Conservation (phyloP, 2,888 invertebrate species). For the Meandrusa payeni region DNA sequence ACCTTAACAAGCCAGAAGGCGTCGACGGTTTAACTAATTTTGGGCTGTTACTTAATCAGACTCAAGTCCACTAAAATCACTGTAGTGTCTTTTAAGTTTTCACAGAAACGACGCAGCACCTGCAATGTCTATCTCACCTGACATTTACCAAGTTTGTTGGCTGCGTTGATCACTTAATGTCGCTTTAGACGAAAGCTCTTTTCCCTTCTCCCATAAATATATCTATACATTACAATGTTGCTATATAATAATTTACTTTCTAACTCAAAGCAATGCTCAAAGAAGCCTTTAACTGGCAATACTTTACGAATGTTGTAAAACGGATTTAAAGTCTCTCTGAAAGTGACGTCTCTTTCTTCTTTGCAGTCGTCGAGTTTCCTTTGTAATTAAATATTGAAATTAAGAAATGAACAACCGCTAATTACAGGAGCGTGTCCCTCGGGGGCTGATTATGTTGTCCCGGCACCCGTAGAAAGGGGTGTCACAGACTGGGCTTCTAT, state of each 20-base stretch:
- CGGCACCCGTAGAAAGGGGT: constrained; percentile 71
- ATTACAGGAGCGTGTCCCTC: constrained; percentile 80
- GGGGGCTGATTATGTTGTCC: constrained; percentile 75
- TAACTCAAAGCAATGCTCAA: constrained; percentile 43
- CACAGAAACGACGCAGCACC: no score
- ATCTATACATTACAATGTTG: no score
- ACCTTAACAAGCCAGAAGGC: no score
- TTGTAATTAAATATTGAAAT: constrained; percentile 83
- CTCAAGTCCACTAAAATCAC: no score
- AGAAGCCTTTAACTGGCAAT: constrained; percentile 60
- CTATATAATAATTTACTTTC: constrained; percentile 12
- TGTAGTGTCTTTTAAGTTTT: no score
- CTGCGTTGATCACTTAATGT: no score
- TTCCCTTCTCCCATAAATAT: no score
- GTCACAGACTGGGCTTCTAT: constrained; percentile 53
- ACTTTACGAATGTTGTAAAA: constrained; percentile 69
- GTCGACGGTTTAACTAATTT: no score
- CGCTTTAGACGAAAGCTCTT: no score
- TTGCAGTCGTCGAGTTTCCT: constrained; percentile 78
- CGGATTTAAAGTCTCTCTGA: constrained; percentile 69
- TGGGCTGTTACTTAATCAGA: no score
- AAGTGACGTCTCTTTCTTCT: constrained; percentile 74
- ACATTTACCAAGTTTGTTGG: no score
- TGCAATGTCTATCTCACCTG: no score
- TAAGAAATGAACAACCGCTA: constrained; percentile 82